Percentiles rank a stretch among this genome's conserved stretches.
Evolutionary conservation across 2,888 invertebrate genomes (phyloP).

Genomic region (Oligia strigilis): DNA sequence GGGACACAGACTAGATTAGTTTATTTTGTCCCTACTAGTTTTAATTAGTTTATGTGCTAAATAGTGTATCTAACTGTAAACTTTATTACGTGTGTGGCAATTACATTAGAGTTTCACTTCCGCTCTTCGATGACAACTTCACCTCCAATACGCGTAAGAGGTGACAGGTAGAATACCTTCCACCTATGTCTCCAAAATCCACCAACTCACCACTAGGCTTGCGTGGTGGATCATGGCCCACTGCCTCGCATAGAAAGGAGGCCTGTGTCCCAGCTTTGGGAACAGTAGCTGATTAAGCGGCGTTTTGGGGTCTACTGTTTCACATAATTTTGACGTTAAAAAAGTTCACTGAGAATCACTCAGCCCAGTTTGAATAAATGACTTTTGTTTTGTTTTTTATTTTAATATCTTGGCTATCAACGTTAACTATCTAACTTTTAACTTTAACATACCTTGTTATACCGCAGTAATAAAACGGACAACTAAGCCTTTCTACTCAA

Average conservation of each 20-base stretch:
- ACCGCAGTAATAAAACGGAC: slow-evolving; percentile 35
- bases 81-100: no score
- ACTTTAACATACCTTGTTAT: slow-evolving; percentile 2
- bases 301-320: no score
- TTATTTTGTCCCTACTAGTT: no score
- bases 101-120: no score
- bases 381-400: not conserved
- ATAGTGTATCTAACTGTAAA: no score
- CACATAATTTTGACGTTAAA: no score
- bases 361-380: not conserved
- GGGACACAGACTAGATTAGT: no score
- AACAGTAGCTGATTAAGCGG: not conserved
- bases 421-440: slow-evolving; percentile 3
- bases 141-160: no score
- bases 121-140: no score
- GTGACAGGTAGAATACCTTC: no score
- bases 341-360: no score
- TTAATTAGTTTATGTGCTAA: no score
- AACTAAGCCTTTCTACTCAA: slow-evolving; percentile 63
- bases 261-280: not conserved
- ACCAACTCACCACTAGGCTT: not conserved
- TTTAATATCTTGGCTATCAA: slow-evolving; percentile 7
- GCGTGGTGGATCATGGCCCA: not conserved
- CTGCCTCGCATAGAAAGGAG: not conserved
- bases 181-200: not conserved